Conservation (phyloP, 2,113 vertebrate species). For the Mirza zaza region DNA sequence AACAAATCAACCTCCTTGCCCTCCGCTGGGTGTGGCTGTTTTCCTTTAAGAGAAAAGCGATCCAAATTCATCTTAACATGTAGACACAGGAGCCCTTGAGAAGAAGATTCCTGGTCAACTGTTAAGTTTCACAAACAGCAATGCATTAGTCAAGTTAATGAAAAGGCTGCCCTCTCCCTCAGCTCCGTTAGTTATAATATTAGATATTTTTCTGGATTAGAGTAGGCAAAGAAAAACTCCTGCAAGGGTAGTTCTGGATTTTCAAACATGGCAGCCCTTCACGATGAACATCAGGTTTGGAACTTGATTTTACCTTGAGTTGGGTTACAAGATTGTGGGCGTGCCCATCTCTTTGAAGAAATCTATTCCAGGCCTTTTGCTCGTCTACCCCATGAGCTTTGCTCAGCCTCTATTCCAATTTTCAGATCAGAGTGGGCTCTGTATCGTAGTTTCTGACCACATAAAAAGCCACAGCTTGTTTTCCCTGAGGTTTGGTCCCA, state of each 20-base stretch:
- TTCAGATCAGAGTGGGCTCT: background rate
- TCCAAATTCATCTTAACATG: too few relatives aligned
- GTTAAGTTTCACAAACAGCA: background rate
- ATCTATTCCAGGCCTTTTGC: background rate
- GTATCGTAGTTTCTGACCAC: accelerated
- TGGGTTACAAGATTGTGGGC: accelerated
- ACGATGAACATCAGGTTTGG: accelerated
- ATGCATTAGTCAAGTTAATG: background rate
- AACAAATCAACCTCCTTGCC: background rate
- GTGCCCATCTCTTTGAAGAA: background rate
- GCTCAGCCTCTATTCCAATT: accelerated
- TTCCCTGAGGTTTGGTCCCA: background rate
- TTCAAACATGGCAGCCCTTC: background rate
- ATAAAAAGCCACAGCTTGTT: background rate
- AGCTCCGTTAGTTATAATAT: background rate
- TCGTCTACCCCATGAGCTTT: accelerated
- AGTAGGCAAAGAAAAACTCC: background rate
- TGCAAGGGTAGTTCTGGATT: background rate
- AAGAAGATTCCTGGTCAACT: background rate
- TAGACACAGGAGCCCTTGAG: too few relatives aligned
- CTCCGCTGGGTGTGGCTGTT: too few relatives aligned
- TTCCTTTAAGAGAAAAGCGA: too few relatives aligned
- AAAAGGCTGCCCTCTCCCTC: background rate
- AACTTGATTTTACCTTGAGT: background rate
- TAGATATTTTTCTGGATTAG: background rate